Evolutionary conservation across 2,113 vertebrate species (phyloP), one percentile per base, ranked within the genome.

Genomic region (Cyanoderma ruficeps): DNA sequence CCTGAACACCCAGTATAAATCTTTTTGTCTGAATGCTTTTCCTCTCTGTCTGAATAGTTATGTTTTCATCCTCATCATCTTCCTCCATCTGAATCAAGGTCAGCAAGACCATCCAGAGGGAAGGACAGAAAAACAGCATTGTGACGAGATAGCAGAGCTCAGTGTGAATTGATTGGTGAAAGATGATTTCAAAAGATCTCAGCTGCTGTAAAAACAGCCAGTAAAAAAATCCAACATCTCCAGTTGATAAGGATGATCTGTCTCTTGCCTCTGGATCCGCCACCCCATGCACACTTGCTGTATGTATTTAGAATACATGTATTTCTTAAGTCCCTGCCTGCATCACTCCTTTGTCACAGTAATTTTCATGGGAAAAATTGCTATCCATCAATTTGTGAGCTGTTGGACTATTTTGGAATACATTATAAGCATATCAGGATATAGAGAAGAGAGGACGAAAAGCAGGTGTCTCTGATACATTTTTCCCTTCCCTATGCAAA

Each of bases 361-460:
- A 85, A 87, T 94, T 95, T 96, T 94, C 69, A 87, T 82, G 87
- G 77, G 44, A 82, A 94, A 87, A 87, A 87, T 84, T 97, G 81
- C 41, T 87, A 60, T 84, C 92, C 53, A 64, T 91, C 84, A 87
- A 53, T 93, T 93, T 91, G 53, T 79, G 94, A 91, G 49, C 70
- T 63, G 37, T 61, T 69, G 61, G 82, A 72, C 41, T 79, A 76
- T 57, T 89, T 75, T 94, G 41, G 90, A 94, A 94, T 82, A 64
- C 13, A 76, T 87, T 65, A 91, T 64, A 94, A 96, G 44, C 35
- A 82, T 81, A 78, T 75, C 74, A 64, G 24, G 15, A 24, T 87
- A 53, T 64, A 72, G 72, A 93, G 60, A 80, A 63, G 77, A 64
- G 69, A 91, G 67, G 37, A 53, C 25, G 93, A 87, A 91, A 90